Percentiles rank a stretch among this genome's conserved stretches.
phyloP scores from a whole-genome alignment of 1,140 invertebrate species.

The Halesus radiatus region DNA sequence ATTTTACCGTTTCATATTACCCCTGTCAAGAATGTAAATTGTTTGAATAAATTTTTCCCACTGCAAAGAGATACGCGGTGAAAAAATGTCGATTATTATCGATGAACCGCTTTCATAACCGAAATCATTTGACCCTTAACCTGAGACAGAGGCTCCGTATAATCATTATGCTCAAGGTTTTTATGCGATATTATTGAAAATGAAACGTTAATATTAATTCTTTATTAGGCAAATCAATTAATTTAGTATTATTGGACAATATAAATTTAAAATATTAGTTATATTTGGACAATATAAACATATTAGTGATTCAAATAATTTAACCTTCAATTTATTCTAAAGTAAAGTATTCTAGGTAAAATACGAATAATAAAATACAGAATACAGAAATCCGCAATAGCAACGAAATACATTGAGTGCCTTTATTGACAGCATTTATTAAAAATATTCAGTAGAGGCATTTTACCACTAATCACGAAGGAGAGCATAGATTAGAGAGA shows the following conservation, averaged over 20 bases:
- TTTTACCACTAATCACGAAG: no score
- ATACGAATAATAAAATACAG: no score
- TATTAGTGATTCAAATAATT: no score
- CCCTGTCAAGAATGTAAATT: conserved; percentile 32
- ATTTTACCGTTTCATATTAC: conserved; percentile 30
- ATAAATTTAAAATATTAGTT: no score
- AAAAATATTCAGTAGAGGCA: no score
- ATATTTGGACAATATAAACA: no score
- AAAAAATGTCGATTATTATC: conserved; percentile 8
- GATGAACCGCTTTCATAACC: not conserved
- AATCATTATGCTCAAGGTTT: not conserved
- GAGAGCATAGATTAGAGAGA: no score
- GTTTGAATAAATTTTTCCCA: conserved; percentile 25
- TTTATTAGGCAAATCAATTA: not conserved
- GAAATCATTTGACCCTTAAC: not conserved
- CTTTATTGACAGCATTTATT: no score
- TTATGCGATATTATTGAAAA: not conserved
- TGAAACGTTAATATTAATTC: not conserved
- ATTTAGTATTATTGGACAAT: not conserved
- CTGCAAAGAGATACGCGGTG: not conserved
- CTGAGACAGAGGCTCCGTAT: not conserved
- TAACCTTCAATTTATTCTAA: no score
- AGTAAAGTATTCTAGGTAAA: no score
- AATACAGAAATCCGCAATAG: no score
- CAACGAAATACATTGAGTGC: no score